These are phyloP conservation scores for Rhagoletis zephyria DNA, from an alignment of 1,140 invertebrate species.

Conservation along the genomic window DNA sequence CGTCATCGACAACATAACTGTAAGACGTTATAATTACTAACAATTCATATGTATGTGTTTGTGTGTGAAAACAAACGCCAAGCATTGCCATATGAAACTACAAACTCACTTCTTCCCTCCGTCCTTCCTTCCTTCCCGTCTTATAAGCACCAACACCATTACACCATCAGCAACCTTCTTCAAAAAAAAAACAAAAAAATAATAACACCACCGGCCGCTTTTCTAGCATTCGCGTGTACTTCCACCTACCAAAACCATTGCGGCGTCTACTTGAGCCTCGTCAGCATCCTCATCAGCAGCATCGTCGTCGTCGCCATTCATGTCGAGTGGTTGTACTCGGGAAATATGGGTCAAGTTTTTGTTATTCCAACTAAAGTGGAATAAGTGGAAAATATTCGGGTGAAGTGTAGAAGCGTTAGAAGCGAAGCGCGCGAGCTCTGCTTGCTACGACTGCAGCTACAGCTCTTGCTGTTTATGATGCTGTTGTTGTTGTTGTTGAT, in stretches of 20 bases:
- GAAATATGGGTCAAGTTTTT: conserved; percentile 52
- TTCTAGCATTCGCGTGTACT: background rate
- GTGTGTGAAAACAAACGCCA: background rate
- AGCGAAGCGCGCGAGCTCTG: background rate
- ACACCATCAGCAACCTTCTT: background rate
- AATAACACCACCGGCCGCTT: background rate
- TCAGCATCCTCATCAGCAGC: background rate
- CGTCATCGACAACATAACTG: conserved; percentile 16
- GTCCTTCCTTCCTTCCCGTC: background rate
- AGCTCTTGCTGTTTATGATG: background rate
- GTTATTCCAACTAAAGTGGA: conserved; percentile 46
- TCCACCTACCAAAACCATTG: background rate
- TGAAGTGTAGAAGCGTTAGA: conserved; percentile 38
- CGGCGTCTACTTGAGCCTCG: conserved; percentile 27
- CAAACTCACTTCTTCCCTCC: too few species aligned
- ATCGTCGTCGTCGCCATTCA: background rate
- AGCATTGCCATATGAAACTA: too few species aligned
- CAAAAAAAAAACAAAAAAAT: too few species aligned
- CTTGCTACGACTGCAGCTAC: too few species aligned
- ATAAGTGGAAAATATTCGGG: conserved; percentile 45
- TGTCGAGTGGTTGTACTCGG: conserved; percentile 31
- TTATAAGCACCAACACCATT: background rate
- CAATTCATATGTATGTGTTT: background rate
- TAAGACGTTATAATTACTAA: background rate
- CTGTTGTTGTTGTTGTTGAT: background rate